A percentile compares a stretch with the other conserved stretches of the same genome.
These are phyloP conservation scores for Caenorhabditis sp. DNA, from an alignment of 2,888 invertebrate genomes.

Conservation along the genomic window DNA sequence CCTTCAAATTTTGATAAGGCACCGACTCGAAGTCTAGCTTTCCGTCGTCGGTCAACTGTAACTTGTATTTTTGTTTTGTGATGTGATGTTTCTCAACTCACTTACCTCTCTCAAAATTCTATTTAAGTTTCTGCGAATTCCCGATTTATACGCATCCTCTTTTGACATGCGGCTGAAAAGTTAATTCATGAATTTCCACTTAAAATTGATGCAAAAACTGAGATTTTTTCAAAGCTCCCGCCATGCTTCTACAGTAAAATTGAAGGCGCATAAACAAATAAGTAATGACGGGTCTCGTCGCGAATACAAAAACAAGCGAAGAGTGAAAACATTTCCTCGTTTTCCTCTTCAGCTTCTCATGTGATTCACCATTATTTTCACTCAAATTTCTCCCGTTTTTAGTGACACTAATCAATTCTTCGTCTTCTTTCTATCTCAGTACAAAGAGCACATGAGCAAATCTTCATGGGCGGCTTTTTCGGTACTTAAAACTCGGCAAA, in stretches of 20 bases:
- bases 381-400: too few species aligned
- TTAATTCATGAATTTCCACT: too few species aligned
- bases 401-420: too few species aligned
- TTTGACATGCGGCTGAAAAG: constrained; percentile 10
- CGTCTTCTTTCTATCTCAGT: too few species aligned
- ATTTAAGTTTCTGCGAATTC: constrained; percentile 37
- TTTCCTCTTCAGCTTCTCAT: not conserved
- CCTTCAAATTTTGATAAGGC: constrained; percentile 30
- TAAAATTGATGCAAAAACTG: too few species aligned
- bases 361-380: too few species aligned
- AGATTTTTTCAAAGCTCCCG: too few species aligned
- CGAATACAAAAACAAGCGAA: not conserved
- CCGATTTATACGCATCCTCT: constrained; percentile 19
- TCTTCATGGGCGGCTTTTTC: too few species aligned
- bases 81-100: not conserved
- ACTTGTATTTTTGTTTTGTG: not conserved
- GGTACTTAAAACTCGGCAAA: too few species aligned
- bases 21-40: constrained; percentile 39
- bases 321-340: not conserved
- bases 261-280: constrained; percentile 13
- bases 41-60: constrained; percentile 51
- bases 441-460: too few species aligned
- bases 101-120: constrained; percentile 37
- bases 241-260: not conserved
- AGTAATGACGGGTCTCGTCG: not conserved